Evolutionary conservation across 2,113 vertebrate species (phyloP).

Genomic region (Syrrhaptes paradoxus): DNA sequence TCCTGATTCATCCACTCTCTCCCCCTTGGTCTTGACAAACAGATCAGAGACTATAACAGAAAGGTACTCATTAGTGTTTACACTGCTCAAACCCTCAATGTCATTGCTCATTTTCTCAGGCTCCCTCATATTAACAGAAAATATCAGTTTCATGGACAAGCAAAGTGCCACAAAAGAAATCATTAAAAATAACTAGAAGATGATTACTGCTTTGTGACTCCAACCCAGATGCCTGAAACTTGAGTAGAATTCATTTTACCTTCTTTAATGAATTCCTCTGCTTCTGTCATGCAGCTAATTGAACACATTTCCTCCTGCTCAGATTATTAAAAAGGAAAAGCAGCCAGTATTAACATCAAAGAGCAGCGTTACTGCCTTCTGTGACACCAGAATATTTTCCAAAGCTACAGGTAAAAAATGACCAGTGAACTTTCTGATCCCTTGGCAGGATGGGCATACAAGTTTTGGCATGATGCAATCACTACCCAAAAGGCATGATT

Average conservation of each 20-base stretch:
- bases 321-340: slow-evolving; percentile 59
- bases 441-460: not conserved
- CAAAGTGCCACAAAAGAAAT: slow-evolving; percentile 65
- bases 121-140: not conserved
- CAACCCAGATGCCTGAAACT: slow-evolving; percentile 58
- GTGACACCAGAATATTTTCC: slow-evolving; percentile 44
- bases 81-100: slow-evolving; percentile 19
- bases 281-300: slow-evolving; percentile 70
- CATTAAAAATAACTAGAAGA: slow-evolving; percentile 63
- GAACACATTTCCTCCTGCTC: slow-evolving; percentile 62
- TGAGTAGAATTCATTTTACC: slow-evolving; percentile 61
- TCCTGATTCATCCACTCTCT: not conserved
- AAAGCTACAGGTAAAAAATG: slow-evolving; percentile 53
- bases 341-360: slow-evolving; percentile 66
- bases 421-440: slow-evolving; percentile 5
- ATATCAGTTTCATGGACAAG: slow-evolving; percentile 55
- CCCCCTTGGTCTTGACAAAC: not conserved
- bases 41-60: not conserved
- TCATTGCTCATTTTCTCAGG: slow-evolving; percentile 38
- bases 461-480: not conserved
- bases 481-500: not conserved
- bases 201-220: slow-evolving; percentile 55
- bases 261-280: slow-evolving; percentile 71
- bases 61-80: slow-evolving; percentile 21
- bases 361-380: slow-evolving; percentile 10